Percentiles rank a stretch among this genome's conserved stretches.
Conservation (phyloP, 2,888 invertebrate species). For the Acleris cristana region DNA sequence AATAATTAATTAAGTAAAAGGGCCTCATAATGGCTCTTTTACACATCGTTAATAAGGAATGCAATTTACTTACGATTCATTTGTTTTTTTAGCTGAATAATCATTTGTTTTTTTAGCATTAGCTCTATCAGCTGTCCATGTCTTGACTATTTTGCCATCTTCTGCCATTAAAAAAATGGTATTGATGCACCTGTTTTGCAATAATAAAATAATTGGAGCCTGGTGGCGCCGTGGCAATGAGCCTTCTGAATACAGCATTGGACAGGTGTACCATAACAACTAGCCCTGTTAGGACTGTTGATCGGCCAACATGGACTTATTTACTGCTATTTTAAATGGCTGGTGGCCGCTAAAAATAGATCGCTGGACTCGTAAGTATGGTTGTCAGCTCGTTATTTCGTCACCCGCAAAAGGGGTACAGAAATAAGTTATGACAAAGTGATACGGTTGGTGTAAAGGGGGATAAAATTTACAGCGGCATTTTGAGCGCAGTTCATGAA, state of each 20-base stretch:
- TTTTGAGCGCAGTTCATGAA: neutral
- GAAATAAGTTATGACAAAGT: conserved; percentile 37
- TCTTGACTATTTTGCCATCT: too few relatives aligned
- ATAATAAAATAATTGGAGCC: conserved; percentile 24
- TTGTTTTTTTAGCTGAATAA: too few relatives aligned
- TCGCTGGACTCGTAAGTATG: conserved; percentile 17
- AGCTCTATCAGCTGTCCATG: too few relatives aligned
- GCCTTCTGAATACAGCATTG: conserved; percentile 29
- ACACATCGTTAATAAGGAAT: too few relatives aligned
- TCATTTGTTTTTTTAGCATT: too few relatives aligned
- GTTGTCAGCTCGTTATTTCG: conserved; percentile 33
- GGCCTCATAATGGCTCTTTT: too few relatives aligned
- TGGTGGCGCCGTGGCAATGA: conserved; percentile 18
- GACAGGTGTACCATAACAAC: conserved; percentile 21
- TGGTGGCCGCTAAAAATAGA: conserved; percentile 33
- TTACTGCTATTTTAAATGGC: conserved; percentile 36
- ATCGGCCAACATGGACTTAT: conserved; percentile 33
- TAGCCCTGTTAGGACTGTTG: conserved; percentile 32
- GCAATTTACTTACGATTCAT: too few relatives aligned
- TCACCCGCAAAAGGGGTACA: conserved; percentile 18
- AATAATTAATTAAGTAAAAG: too few relatives aligned
- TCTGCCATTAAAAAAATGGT: neutral
- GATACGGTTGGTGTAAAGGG: neutral
- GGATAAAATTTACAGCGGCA: neutral
- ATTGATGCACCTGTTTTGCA: conserved; percentile 28